phyloP scores from a whole-genome alignment of 2,797 vertebrate species.

The Limosa lapponica region DNA sequence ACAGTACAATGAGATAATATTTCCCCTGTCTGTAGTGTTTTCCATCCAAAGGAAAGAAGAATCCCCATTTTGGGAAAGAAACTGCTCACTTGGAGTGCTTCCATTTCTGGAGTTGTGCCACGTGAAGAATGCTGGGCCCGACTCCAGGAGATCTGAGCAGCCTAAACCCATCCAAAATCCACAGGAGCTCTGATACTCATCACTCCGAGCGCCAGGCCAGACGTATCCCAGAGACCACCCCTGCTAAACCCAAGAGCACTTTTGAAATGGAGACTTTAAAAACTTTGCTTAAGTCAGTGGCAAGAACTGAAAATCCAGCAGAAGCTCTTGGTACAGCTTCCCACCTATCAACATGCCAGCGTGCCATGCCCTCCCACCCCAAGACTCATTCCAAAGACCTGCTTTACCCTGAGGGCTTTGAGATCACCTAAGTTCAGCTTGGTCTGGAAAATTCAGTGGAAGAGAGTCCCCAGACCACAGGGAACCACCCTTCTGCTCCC shows the following conservation, averaged over 20 bases:
- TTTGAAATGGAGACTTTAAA: not conserved
- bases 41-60: constrained; percentile 43
- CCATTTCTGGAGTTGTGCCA: constrained; percentile 43
- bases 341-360: rapidly evolving
- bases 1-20: not conserved
- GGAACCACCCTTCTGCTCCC: too few species aligned
- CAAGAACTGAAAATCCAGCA: not conserved
- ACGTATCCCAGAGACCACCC: not conserved
- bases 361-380: not conserved
- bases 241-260: not conserved
- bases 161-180: constrained; percentile 39
- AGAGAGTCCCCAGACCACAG: rapidly evolving
- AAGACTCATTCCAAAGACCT: not conserved
- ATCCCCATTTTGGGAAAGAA: constrained; percentile 69
- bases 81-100: constrained; percentile 55
- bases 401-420: not conserved
- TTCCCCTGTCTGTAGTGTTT: constrained; percentile 36
- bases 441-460: not conserved
- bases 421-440: not conserved
- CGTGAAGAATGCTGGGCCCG: constrained; percentile 40
- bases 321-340: not conserved
- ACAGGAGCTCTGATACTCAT: not conserved
- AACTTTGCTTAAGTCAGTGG: not conserved
- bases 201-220: not conserved
- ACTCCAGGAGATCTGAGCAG: constrained; percentile 50